Evolutionary conservation across 2,797 vertebrate genomes (phyloP).

Genomic region (Bradypus variegatus): DNA sequence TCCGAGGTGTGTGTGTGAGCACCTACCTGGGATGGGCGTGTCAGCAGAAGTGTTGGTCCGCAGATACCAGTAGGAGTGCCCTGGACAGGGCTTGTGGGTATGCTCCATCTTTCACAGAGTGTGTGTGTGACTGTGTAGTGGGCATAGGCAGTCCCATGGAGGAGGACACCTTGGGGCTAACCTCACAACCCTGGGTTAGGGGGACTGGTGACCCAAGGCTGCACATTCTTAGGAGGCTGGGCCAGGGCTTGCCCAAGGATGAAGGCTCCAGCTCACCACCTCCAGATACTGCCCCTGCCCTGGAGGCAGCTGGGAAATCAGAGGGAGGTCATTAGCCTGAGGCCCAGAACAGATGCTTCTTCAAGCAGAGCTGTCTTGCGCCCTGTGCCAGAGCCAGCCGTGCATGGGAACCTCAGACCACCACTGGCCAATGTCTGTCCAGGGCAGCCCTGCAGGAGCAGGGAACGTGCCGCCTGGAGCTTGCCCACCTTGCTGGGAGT

Average conservation of each 20-base stretch:
- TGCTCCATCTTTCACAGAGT: background rate
- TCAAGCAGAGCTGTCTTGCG: background rate
- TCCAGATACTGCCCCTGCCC: background rate
- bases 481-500: background rate
- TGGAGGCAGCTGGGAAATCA: background rate
- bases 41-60: background rate
- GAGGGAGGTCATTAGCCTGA: no score
- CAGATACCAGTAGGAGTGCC: background rate
- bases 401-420: background rate
- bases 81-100: accelerated
- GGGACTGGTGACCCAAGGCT: background rate
- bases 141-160: background rate
- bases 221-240: background rate
- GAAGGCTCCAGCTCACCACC: background rate
- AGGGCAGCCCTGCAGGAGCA: background rate
- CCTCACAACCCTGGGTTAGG: background rate
- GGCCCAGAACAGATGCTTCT: background rate
- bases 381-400: background rate
- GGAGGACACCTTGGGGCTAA: background rate
- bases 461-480: background rate
- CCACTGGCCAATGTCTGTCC: no score
- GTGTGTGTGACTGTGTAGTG: background rate
- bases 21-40: background rate
- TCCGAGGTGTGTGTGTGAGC: background rate
- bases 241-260: background rate